Evolutionary conservation across 2,797 vertebrate species (phyloP), one percentile per base, ranked within the genome.

Genomic region (Luscinia megarhynchos): DNA sequence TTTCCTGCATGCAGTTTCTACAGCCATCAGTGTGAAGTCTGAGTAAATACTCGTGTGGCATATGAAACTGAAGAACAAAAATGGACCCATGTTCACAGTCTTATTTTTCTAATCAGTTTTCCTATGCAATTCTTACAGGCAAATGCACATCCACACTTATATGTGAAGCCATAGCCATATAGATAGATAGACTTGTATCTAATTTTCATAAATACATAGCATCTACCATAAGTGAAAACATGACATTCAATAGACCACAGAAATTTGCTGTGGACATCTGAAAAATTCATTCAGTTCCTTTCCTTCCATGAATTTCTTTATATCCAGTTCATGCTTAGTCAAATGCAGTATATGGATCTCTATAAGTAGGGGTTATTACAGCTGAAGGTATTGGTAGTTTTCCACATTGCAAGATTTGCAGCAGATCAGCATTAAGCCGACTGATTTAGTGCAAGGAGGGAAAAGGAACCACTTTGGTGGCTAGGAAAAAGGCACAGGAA

Each of bases 81-180:
- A 61, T 76, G 64, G 64, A 30, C 48, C 15, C 41, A 29, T 34
- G 30, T 58, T 61, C 57, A 72, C 51, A 85, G 34, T 59, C 73
- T 93, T 74, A 73, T 69, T 91, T 88, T 91, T 92, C 79, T 89
- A 84, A 93, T 92, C 73, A 93, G 24, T 91, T 95, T 90, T 94
- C 41, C 43, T 75, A 20, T 66, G 41, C 30, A 86, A 10, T 89
- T 94, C 78, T 72, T 84, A 53, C 45, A 89, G 75, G 10, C 20
- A 93, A 93, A 83, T 63, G 30, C 54, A 68, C 36, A 51, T 24
- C 34, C 36, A 26, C n/a, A 34, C 11, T 67, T 74, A 20, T 4
- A 66, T 58, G 23, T 82, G 79, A 85, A 64, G 53, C 57, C 48
- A 50, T 59, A 55, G 51, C 14, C 51, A 45, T 32, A 51, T 5